Base-by-base conservation (phyloP, 2,888 invertebrate genomes). In the Drepana falcataria region DNA sequence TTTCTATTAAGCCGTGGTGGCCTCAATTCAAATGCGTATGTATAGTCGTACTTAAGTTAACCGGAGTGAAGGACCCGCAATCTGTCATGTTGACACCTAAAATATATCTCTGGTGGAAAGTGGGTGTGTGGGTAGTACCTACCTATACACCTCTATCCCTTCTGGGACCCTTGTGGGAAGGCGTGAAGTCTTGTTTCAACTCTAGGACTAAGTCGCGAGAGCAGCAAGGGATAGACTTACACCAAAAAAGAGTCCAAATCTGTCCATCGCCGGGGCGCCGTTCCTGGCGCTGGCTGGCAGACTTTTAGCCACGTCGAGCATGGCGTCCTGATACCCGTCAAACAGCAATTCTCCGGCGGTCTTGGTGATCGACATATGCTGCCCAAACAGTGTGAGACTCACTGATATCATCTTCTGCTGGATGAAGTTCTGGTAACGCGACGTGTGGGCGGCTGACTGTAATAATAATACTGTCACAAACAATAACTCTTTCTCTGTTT, bases 231-330 rank as follows among this genome's bases (percentile, higher is more conserved):
- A 96, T 76, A 96, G 41, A 60, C 64, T 61, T 61, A 89, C 90
- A 69, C 78, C 81, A 69, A 96, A 97, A 83, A 98, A 97, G 94
- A 97, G 95, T 7, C 96, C 98, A 76, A 98, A 97, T 71, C 92
- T 93, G 71, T 97, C 97, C 59, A 94, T 94, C 0, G 93, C 93
- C 0, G 93, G 93, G 0, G 93, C 91, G 0, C 92, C 92, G 0
- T 92, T 92, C 0, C 73, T 93, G 0, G 90, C 87, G 35, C 93
- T 90, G 0, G 92, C 77, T 0, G 94, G 93, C 55, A 94, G 71
- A 61, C 88, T 91, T 60, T 91, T 91, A 0, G 94, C 95, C 59
- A 95, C 79, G 47, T 93, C 92, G 55, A 97, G 91, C 53, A 97
- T 79, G 0, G 93, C 84, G 76, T 97, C 97, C 1, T 92, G 90